A percentile compares a stretch with the other conserved stretches of the same genome.
Evolutionary conservation across 2,113 vertebrate genomes (phyloP).

Genomic region (Oncorhynchus gorbuscha): DNA sequence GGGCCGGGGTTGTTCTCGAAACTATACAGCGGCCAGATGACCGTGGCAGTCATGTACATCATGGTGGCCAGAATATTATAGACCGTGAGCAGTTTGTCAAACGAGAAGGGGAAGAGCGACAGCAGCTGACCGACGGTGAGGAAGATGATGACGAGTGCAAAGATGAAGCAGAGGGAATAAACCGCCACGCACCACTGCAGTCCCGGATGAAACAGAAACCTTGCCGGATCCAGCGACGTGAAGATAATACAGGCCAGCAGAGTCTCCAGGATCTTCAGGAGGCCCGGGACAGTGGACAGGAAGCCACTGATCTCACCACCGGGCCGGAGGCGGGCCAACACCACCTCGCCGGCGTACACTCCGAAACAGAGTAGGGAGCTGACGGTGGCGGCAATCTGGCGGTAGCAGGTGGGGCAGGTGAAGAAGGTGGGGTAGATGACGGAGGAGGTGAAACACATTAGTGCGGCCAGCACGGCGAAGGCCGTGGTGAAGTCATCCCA

Average conservation of each 20-base stretch:
- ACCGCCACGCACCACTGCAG: conserved; percentile 82
- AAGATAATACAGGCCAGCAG: conserved; percentile 85
- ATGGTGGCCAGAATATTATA: conserved; percentile 75
- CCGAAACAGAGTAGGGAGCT: conserved; percentile 77
- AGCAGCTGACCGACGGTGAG: conserved; percentile 69
- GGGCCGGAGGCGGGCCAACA: conserved; percentile 66
- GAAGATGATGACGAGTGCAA: conserved; percentile 77
- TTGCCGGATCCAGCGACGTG: conserved; percentile 56
- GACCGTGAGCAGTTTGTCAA: conserved; percentile 73
- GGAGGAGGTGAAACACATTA: conserved; percentile 80
- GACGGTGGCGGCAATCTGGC: conserved; percentile 68
- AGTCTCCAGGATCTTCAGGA: conserved; percentile 85
- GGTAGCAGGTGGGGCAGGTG: conserved; percentile 39
- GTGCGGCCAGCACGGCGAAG: conserved; percentile 78
- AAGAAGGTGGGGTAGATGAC: conserved; percentile 78
- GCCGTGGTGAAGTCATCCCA: conserved; percentile 87
- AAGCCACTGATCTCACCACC: conserved; percentile 79
- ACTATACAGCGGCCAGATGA: conserved; percentile 84
- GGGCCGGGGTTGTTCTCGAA: conserved; percentile 23
- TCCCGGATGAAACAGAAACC: accelerated
- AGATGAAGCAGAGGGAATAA: conserved; percentile 84
- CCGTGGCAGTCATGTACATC: conserved; percentile 75
- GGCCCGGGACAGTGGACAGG: conserved; percentile 80
- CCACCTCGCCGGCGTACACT: conserved; percentile 74
- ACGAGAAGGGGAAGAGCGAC: conserved; percentile 57